Percentiles rank a stretch among this genome's conserved stretches.
Evolutionary conservation across 2,888 invertebrate genomes (phyloP).

Genomic region (Thymelicus sylvestris): DNA sequence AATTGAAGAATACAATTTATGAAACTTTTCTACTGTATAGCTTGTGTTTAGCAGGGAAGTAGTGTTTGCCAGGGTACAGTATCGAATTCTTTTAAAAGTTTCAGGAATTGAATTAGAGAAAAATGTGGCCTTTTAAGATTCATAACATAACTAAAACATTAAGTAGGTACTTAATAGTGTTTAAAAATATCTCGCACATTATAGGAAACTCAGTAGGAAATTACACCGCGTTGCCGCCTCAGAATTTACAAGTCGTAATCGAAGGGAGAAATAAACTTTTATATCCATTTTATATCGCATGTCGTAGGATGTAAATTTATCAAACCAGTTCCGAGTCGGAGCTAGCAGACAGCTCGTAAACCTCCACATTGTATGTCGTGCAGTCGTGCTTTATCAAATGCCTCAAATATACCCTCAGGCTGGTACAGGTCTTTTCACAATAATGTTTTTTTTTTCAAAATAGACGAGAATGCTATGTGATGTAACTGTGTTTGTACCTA

Average conservation of each 20-base stretch:
- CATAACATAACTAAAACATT: no score
- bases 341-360: slow-evolving; percentile 34
- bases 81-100: no score
- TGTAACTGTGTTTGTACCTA: slow-evolving; percentile 30
- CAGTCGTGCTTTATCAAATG: slow-evolving; percentile 39
- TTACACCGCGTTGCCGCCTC: no score
- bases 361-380: slow-evolving; percentile 37
- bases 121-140: no score
- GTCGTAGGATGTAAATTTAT: slow-evolving; percentile 34
- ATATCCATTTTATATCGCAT: not conserved
- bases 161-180: no score
- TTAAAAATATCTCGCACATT: no score
- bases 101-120: no score
- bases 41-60: no score
- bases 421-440: slow-evolving; percentile 28
- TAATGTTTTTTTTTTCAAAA: slow-evolving; percentile 34
- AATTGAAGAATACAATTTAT: no score
- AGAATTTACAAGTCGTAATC: not conserved
- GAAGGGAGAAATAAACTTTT: not conserved
- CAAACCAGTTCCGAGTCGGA: slow-evolving; percentile 34
- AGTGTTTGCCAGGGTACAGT: no score
- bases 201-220: no score
- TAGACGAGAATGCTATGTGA: slow-evolving; percentile 33
- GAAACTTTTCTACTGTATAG: no score
- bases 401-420: slow-evolving; percentile 36